Evolutionary conservation across 1,140 invertebrate species (phyloP).

Genomic region (Colletes latitarsis): DNA sequence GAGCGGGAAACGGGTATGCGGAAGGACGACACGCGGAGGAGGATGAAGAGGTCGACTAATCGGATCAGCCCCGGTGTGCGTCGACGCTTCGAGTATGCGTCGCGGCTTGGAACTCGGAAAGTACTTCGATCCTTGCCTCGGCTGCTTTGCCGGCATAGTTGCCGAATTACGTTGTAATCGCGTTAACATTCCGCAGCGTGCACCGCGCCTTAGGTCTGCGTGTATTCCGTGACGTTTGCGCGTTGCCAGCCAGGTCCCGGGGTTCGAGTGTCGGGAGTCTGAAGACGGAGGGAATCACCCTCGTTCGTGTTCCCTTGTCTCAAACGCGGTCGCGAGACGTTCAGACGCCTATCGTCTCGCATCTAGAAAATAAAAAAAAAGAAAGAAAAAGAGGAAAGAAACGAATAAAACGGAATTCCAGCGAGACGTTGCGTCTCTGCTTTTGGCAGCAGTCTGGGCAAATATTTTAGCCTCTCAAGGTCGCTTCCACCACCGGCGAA

Average conservation of each 20-base stretch:
- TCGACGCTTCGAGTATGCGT: conserved; percentile 49
- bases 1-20: conserved; percentile 29
- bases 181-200: conserved; percentile 59
- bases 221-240: conserved; percentile 25
- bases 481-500: too few species aligned
- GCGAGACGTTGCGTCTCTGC: too few species aligned
- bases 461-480: too few species aligned
- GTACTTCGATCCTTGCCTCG: conserved; percentile 54
- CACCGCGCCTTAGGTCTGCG: background rate
- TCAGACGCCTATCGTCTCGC: background rate
- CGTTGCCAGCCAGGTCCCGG: background rate
- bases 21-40: background rate
- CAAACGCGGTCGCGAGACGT: background rate
- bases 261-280: background rate
- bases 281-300: too few species aligned
- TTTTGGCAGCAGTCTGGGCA: too few species aligned
- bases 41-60: conserved; percentile 49
- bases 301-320: background rate
- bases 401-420: background rate
- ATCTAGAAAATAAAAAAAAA: background rate
- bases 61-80: conserved; percentile 39
- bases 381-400: too few species aligned
- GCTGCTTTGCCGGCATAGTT: conserved; percentile 58
- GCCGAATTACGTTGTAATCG: conserved; percentile 68
- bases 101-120: conserved; percentile 55